phyloP scores from a whole-genome alignment of 2,113 vertebrate species.

The Amia ocellicauda region DNA sequence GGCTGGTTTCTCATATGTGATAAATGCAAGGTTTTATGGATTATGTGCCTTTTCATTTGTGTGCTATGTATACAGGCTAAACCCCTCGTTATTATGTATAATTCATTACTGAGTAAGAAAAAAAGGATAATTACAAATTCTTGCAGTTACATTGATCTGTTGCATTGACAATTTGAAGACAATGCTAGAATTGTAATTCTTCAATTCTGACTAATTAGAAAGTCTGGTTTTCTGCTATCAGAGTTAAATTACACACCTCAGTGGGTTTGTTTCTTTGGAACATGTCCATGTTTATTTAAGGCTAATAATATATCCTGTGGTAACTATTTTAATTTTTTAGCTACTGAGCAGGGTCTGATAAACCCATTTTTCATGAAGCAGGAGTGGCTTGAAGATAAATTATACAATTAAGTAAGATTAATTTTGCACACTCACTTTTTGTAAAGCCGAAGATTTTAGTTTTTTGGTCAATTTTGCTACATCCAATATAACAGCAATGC shows the following conservation, averaged over 20 bases:
- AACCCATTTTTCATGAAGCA: too few relatives aligned
- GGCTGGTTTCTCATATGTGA: too few relatives aligned
- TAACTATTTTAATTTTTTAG: background rate
- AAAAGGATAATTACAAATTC: background rate
- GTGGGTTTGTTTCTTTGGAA: constrained; percentile 1
- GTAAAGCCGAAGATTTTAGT: too few relatives aligned
- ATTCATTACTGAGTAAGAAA: background rate
- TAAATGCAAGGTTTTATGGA: background rate
- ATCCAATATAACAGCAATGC: too few relatives aligned
- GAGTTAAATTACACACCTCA: background rate
- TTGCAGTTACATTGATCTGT: background rate
- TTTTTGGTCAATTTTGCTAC: too few relatives aligned
- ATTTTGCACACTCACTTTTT: too few relatives aligned
- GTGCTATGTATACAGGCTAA: background rate
- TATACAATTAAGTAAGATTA: too few relatives aligned
- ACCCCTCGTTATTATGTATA: background rate
- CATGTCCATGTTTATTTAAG: background rate
- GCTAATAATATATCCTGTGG: background rate
- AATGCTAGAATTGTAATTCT: background rate
- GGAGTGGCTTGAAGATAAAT: too few relatives aligned
- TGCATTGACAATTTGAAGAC: background rate
- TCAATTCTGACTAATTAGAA: constrained; percentile 6
- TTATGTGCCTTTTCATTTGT: background rate
- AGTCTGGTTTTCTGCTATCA: background rate
- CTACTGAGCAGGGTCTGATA: background rate